phyloP scores from a whole-genome alignment of 1,140 invertebrate genomes.

The Zaprionus vittiger region DNA sequence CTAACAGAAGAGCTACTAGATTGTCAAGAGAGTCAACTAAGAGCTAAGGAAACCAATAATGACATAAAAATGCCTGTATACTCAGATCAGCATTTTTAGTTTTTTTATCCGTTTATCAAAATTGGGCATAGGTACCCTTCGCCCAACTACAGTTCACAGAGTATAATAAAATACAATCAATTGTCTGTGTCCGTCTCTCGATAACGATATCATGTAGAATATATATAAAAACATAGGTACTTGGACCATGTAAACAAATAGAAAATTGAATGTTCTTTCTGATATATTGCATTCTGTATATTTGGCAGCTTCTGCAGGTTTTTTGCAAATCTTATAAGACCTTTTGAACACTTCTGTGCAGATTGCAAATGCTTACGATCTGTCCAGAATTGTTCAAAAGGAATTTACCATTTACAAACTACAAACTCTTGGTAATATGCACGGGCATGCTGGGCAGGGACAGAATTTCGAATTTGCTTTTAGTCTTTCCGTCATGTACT shows the following conservation, averaged over 20 bases:
- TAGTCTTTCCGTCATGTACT: background rate
- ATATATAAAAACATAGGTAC: too few relatives aligned
- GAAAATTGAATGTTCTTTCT: background rate
- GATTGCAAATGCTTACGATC: background rate
- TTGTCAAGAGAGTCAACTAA: background rate
- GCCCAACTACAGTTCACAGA: too few relatives aligned
- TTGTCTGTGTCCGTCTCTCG: too few relatives aligned
- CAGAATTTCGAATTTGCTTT: background rate
- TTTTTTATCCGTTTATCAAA: too few relatives aligned
- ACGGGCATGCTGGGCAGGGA: slow-evolving; percentile 2
- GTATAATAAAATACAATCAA: too few relatives aligned
- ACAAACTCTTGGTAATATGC: background rate
- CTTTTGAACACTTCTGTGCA: slow-evolving; percentile 13
- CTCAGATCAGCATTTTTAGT: too few relatives aligned
- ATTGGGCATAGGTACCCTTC: too few relatives aligned
- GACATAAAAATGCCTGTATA: too few relatives aligned
- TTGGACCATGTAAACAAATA: background rate
- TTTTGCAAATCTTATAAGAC: background rate
- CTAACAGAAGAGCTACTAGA: background rate
- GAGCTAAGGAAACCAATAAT: too few relatives aligned
- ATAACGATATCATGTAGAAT: too few relatives aligned
- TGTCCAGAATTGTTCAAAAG: background rate
- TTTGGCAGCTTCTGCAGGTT: background rate
- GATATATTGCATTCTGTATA: background rate
- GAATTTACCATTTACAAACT: background rate